phyloP scores from a whole-genome alignment of 2,113 vertebrate genomes.

The Silurus asotus region DNA sequence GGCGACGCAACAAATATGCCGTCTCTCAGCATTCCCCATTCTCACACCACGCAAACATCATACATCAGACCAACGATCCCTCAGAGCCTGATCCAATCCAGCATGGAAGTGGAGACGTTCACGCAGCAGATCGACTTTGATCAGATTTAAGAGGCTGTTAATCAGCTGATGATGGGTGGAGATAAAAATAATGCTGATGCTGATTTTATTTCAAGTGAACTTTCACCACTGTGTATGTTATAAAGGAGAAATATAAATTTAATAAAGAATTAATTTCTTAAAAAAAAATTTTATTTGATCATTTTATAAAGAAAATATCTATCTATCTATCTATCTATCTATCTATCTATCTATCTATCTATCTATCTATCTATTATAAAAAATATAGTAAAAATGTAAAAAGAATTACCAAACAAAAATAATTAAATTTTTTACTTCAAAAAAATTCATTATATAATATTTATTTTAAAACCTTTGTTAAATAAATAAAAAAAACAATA shows the following conservation, averaged over 20 bases:
- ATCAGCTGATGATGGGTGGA: not conserved
- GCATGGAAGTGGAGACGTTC: too few species aligned
- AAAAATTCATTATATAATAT: too few species aligned
- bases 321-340: too few species aligned
- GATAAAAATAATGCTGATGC: not conserved
- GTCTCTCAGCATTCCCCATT: constrained; percentile 65
- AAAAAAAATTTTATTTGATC: too few species aligned
- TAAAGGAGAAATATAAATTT: not conserved
- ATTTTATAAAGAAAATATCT: too few species aligned
- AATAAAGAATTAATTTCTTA: not conserved
- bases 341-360: too few species aligned
- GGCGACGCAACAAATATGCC: constrained; percentile 71
- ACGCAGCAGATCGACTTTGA: not conserved
- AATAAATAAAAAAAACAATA: too few species aligned
- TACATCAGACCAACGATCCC: not conserved
- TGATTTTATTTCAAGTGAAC: not conserved
- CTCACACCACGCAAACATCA: constrained; percentile 13
- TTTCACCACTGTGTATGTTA: not conserved
- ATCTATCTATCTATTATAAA: too few species aligned
- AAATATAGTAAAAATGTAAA: too few species aligned
- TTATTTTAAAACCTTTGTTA: too few species aligned
- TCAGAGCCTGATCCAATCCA: not conserved
- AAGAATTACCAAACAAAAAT: too few species aligned
- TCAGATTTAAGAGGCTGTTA: not conserved
- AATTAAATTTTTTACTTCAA: too few species aligned